Evolutionary conservation across 2,888 invertebrate genomes (phyloP), one percentile per base, ranked within the genome.

Genomic region (Seira musarum): DNA sequence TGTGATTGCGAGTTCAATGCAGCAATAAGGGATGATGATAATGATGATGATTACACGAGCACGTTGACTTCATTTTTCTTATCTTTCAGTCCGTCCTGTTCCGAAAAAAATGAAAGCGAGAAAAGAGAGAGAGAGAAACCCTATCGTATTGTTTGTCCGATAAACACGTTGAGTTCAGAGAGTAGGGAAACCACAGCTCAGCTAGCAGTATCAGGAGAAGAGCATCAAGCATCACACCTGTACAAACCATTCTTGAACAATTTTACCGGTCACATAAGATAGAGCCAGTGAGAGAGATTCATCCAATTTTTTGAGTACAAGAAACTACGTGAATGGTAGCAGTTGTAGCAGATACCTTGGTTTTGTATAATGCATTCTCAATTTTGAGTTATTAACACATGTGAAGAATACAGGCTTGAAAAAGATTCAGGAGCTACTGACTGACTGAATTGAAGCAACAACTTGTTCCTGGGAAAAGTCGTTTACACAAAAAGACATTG

Each of bases 361-460:
- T n/a, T n/a, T n/a, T n/a, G n/a, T n/a, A 60, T n/a, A 60, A n/a
- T n/a, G 60, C 60, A 60, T 60, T 10, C 60, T 21, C 60, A 53
- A n/a, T 53, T 17, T 53, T 17, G 17, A 17, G n/a, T 60, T 10
- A 60, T 21, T 10, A 60, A 21, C 60, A 60, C 22, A 40, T 40
- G 19, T 21, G 19, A 22, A 60, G n/a, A n/a, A 60, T 60, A 60
- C 21, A 13, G 53, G 17, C 15, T 53, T 21, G 22, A 13, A 21
- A 60, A 19, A 10, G 10, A 60, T 10, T 15, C 60, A 60, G 60
- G 21, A 60, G 60, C 60, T 60, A 30, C 30, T 30, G 30, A 30
- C 30, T 30, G 30, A 30, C 30, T 30, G 19, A 60, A n/a, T n/a
- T n/a, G 69, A 30, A 60, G 63, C 71, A 69, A 30, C 71, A 71